Base-by-base conservation (phyloP, 2,113 vertebrate species). In the Columbina picui region DNA sequence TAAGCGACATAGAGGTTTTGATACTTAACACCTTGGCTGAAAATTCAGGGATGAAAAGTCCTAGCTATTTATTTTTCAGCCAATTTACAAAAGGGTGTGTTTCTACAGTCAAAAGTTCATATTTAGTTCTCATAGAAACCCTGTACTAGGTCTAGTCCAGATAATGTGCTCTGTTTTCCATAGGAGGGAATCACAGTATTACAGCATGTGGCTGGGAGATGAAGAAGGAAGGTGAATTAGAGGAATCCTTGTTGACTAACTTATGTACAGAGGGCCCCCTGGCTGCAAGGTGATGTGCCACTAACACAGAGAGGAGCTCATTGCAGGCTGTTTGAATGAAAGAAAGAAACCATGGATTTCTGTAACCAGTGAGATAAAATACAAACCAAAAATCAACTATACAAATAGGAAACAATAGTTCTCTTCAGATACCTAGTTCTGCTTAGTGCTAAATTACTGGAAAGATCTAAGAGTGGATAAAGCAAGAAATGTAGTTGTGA, bases 181-280 rank as follows among this genome's bases (percentile, higher is more conserved):
- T 39, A 67, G 36, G 79, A 25, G 70, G 6, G 30, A 86, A 64
- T 77, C 29, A 29, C 26, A 77, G 41, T 17, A 61, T 50, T 21
- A 14, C 21, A 70, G 50, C 13, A 9, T 5, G 12, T 9, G 34
- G 50, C 29, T 55, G 55, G 9, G 14, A n/a, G 25, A 23, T 65
- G 34, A 61, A 65, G 38, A 75, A 34, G 8, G 18, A 93, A 84
- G 30, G 25, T 13, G 43, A 75, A 70, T 38, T 34, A 47, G 32
- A 88, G 53, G 84, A 77, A 52, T 64, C 38, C 30, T 76, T 88
- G 8, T 43, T 75, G 90, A 39, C 52, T 92, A 75, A 74, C 1
- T 88, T 25, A 23, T 49, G 85, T 56, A 8, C 73, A 92, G 91
- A 67, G 89, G 23, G 94, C 92, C 82, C 90, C 88, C 93, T 95